Percentiles rank a stretch among this genome's conserved stretches.
Evolutionary conservation across 1,140 invertebrate species (phyloP).

Genomic region (Leptinotarsa defecta): DNA sequence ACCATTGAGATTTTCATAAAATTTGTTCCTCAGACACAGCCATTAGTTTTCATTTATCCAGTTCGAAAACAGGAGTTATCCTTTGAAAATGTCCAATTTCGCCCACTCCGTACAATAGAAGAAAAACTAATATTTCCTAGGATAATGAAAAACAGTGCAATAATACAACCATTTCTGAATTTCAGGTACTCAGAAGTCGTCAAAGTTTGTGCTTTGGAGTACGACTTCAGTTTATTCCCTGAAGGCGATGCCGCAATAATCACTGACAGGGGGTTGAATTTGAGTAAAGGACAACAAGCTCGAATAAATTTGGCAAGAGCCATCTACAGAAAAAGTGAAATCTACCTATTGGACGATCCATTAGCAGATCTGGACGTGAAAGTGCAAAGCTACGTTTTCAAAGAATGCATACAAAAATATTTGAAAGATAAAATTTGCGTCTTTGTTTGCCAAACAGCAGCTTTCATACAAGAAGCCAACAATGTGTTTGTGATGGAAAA

Average conservation of each 20-base stretch:
- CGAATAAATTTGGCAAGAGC: conserved; percentile 85
- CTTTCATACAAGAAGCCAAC: conserved; percentile 79
- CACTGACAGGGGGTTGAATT: conserved; percentile 77
- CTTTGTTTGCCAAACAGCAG: conserved; percentile 80
- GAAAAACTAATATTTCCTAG: too few species aligned
- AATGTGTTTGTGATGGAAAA: conserved; percentile 64
- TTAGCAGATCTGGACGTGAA: conserved; percentile 78
- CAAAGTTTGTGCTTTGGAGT: conserved; percentile 62
- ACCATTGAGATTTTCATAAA: too few species aligned
- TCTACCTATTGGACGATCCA: conserved; percentile 84
- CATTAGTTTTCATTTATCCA: too few species aligned
- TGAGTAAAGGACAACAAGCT: conserved; percentile 88
- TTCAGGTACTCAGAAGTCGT: conserved; percentile 57
- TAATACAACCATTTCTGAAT: not conserved
- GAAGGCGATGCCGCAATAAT: conserved; percentile 79
- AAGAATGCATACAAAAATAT: conserved; percentile 71
- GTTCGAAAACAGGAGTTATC: too few species aligned
- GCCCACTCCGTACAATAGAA: too few species aligned
- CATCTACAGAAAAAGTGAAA: conserved; percentile 77
- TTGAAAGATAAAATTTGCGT: conserved; percentile 74
- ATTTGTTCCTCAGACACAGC: too few species aligned
- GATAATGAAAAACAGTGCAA: too few species aligned
- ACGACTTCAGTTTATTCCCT: conserved; percentile 72
- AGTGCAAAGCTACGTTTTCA: conserved; percentile 81
- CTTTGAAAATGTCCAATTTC: too few species aligned